Evolutionary conservation across 2,797 vertebrate genomes (phyloP).

Genomic region (Linurgus olivaceus): DNA sequence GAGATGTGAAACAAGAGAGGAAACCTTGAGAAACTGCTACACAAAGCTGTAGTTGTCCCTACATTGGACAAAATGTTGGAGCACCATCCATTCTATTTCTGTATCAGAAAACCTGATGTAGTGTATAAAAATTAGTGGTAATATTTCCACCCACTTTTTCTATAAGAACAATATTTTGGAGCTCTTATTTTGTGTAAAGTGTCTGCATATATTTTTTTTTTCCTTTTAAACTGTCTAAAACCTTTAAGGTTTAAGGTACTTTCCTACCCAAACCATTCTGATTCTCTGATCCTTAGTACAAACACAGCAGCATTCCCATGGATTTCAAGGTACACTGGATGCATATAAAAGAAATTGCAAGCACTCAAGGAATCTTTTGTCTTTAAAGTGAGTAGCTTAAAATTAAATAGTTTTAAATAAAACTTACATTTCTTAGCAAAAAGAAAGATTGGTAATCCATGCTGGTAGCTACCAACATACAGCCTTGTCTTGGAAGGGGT

Average conservation of each 20-base stretch:
- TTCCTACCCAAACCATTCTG: background rate
- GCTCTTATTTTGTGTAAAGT: background rate
- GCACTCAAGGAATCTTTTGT: background rate
- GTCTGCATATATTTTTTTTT: background rate
- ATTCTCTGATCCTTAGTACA: background rate
- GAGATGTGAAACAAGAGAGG: rapidly evolving
- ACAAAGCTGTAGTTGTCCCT: background rate
- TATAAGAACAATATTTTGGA: background rate
- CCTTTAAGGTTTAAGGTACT: background rate
- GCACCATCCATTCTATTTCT: background rate
- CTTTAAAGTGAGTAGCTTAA: background rate
- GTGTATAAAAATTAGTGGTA: background rate
- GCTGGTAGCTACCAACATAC: background rate
- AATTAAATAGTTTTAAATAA: background rate
- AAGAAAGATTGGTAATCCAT: background rate
- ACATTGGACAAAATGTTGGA: background rate
- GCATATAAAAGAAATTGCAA: background rate
- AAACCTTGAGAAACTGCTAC: background rate
- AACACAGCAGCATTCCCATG: rapidly evolving
- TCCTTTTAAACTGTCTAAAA: background rate
- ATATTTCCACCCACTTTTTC: background rate
- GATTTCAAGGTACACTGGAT: background rate
- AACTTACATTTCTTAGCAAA: background rate
- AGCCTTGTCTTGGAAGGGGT: rapidly evolving
- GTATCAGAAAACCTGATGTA: background rate